Evolutionary conservation across 2,888 invertebrate genomes (phyloP), one percentile per base, ranked within the genome.

Genomic region (Stegana nigrithorax): DNA sequence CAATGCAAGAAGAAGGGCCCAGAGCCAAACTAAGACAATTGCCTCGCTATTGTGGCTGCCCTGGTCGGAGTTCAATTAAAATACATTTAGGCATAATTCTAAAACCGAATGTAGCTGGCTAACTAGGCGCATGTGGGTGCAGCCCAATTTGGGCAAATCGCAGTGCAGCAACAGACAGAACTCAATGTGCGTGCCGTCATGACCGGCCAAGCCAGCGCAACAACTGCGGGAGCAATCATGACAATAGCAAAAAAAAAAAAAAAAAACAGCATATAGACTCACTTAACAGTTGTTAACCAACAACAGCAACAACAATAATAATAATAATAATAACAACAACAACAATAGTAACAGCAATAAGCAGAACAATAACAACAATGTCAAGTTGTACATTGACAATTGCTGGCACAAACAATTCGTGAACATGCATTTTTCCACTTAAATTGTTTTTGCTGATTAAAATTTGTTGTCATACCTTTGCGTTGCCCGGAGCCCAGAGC

Each of bases 21-120:
- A 36, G 19, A 12, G 8, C 32, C 55, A 19, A n/a, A 12, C 55
- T 19, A 55, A 14, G 26, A 23, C 50, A 25, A 25, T 50, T 50
- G 50, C 10, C 26, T 27, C 23, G 17, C 36, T 69, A 71, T 66
- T 66, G 66, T 70, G 70, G 67, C 50, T 60, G 59, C 64, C 60
- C 64, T 50, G 68, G 67, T 59, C 32, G 32, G 14, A 55, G 53
- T 70, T 74, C 75, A 75, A 75, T 75, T 75, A 78, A 76, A 75
- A 67, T 72, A 68, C 71, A 67, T 69, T 75, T 71, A 72, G 66
- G 63, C 71, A 69, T 69, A 67, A 72, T 74, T 72, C 67, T 36
- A 26, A 36, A 45, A 32, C 25, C 51, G 39, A 42, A 12, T 25
- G 19, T 42, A 56, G 56, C 59, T 57, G 42, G n/a, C 25, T 32